phyloP scores from a whole-genome alignment of 2,113 vertebrate genomes.

The Tichodroma muraria region DNA sequence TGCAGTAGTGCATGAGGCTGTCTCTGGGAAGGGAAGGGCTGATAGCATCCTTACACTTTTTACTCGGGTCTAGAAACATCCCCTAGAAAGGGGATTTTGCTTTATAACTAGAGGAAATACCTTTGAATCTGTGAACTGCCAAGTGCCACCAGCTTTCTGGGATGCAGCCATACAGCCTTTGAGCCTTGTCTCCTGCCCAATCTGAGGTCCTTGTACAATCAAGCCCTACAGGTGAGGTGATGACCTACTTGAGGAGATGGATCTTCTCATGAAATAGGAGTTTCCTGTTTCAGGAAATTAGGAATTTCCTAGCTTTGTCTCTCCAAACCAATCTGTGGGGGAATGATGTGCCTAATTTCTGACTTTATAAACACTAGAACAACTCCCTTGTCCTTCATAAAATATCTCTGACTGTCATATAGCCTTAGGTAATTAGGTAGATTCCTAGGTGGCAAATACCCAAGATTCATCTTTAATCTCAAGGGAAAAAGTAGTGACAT shows the following conservation, averaged over 20 bases:
- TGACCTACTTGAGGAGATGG: not conserved
- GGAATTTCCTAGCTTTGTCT: not conserved
- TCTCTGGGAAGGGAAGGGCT: not conserved
- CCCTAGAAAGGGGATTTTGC: not conserved
- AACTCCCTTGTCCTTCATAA: not conserved
- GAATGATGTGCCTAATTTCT: not conserved
- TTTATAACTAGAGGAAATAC: not conserved
- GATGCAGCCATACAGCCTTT: not conserved
- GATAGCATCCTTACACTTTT: not conserved
- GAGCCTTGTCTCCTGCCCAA: not conserved
- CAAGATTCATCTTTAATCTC: not conserved
- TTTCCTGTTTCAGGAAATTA: too few relatives aligned
- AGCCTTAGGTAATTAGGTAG: conserved; percentile 28
- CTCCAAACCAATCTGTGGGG: not conserved
- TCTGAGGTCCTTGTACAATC: not conserved
- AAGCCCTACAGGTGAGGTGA: not conserved
- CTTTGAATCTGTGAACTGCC: not conserved
- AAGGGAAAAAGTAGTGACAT: not conserved
- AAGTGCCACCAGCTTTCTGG: not conserved
- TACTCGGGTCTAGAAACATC: not conserved
- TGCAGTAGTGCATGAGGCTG: not conserved
- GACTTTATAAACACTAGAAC: not conserved
- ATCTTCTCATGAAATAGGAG: not conserved
- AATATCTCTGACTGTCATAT: not conserved
- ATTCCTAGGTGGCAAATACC: not conserved